Base-by-base conservation (phyloP, 2,797 vertebrate species). In the Lagothrix lagotricha region DNA sequence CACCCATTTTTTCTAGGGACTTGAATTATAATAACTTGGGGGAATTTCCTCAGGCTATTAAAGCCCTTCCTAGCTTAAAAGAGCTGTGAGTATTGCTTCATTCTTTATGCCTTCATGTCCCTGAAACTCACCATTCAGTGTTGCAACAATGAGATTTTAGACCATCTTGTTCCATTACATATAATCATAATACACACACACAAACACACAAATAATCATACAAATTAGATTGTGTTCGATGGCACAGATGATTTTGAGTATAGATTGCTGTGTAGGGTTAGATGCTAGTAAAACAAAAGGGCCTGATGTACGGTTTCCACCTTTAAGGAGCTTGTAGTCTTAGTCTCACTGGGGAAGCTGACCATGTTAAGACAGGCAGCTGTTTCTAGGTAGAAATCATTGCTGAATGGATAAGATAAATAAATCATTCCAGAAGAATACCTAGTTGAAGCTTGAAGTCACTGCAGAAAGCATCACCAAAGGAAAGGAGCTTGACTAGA, bases 21-120 rank as follows among this genome's bases (percentile, higher is more conserved):
- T 99, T 99, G 97, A 99, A 99, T 99, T 99, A 99, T 97, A 99
- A 99, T 97, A 99, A 99, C 98, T 98, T 99, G 98, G 99, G 99
- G 95, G 99, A 99, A 97, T 99, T 99, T 98, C 99, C 99, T 83
- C 99, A 99, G 98, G 99, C 99, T 79, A 99, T 99, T 98, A 99
- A 99, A 98, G 98, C 99, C 14, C 99, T 99, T 96, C 99, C 99
- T 97, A 99, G 98, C 98, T 99, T 99, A 88, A 99, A 99, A 98
- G 99, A 99, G 90, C 98, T 99, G 99, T 99, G 98, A 99, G 99
- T 99, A 98, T 97, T 97, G 76, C 33, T 95, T 54, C 81, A 12
- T 95, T 88, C 7, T 83, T 70, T 41, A 13, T 73, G 10, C 36
- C 10, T 90, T 72, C n/a, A 22, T 39, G 24, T 81, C 50, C 28